Percentiles rank a stretch among this genome's conserved stretches.
Conservation (phyloP, 2,888 invertebrate genomes). For the Micoletzkya japonica region DNA sequence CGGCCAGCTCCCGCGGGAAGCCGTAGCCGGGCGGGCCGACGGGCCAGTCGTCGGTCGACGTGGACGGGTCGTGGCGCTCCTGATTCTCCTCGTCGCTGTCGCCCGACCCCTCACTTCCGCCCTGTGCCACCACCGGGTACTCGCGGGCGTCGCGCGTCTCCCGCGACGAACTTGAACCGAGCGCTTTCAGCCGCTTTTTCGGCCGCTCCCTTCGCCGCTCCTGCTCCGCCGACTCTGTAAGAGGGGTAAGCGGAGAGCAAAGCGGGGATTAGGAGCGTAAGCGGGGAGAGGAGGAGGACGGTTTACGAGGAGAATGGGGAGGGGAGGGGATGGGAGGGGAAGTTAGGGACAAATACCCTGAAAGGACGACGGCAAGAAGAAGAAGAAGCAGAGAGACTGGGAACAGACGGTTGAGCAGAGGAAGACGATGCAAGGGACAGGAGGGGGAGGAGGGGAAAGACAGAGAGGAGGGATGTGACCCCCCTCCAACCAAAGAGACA, state of each 20-base stretch:
- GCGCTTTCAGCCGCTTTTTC: conserved; percentile 19
- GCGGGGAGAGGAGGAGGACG: no score
- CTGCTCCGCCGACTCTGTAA: background rate
- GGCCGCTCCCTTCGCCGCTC: background rate
- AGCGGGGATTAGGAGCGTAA: background rate
- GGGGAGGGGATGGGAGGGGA: background rate
- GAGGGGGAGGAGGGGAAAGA: background rate
- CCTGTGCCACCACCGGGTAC: conserved; percentile 11
- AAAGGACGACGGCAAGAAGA: no score
- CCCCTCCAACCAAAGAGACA: background rate
- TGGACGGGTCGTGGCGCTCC: background rate
- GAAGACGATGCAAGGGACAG: background rate
- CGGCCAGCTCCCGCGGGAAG: conserved; percentile 49
- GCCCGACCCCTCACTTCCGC: background rate
- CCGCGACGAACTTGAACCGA: background rate
- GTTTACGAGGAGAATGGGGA: background rate
- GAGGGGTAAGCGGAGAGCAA: background rate
- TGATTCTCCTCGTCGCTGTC: no score
- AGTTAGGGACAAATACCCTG: no score
- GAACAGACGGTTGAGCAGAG: no score
- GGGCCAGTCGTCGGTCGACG: conserved; percentile 47
- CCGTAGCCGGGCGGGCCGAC: conserved; percentile 53
- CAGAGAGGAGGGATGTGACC: no score
- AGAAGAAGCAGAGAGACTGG: no score
- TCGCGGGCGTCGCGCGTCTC: background rate